Base-by-base conservation (phyloP, 2,797 vertebrate species). In the Cynodonichthys magdalenae region DNA sequence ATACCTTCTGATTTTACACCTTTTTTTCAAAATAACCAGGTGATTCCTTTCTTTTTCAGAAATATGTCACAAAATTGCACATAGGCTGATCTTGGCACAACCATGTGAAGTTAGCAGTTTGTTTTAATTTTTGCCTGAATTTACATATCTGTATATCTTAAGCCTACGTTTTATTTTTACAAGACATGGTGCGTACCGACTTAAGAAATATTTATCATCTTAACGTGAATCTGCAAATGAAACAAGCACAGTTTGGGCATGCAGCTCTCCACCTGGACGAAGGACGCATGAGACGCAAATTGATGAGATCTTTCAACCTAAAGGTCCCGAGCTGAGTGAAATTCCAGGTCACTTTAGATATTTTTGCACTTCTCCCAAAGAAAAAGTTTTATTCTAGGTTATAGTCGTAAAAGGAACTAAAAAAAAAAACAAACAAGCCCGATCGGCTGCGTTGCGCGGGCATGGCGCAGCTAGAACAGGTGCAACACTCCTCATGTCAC, bases 381-480 rank as follows among this genome's bases (percentile, higher is more conserved):
- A 48, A 44, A 27, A 66, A n/a, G 34, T 58, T 28, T 29, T 4
- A 6, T 14, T 34, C 12, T 36, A 20, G 44, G 17, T 34, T 18
- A 68, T 67, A 71, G 61, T 66, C 66, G 77, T 14, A 45, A 53
- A 7, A 68, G 8, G 51, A 41, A 29, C 29, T 36, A 1, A 1
- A 31, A 31, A 41, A 74, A 77, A 1, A 1, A 31, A 31, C 34
- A 74, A 77, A 77, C 57, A 77, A 70, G 50, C 71, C 75, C 58
- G 57, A 47, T 36, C 14, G 18, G 67, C 59, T 39, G 77, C 52
- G 83, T 78, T 83, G 65, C 82, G 75, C 85, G 68, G 81, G 77
- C 83, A 87, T 92, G 91, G 90, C 91, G 92, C 92, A 92, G 89
- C 83, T 63, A 77, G 84, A 89, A 82, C 91, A 93, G 91, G 92